Percentiles rank a stretch among this genome's conserved stretches.
These are phyloP conservation scores for Diuraphis noxia DNA, from an alignment of 1,140 invertebrate genomes.

Conservation along the genomic window DNA sequence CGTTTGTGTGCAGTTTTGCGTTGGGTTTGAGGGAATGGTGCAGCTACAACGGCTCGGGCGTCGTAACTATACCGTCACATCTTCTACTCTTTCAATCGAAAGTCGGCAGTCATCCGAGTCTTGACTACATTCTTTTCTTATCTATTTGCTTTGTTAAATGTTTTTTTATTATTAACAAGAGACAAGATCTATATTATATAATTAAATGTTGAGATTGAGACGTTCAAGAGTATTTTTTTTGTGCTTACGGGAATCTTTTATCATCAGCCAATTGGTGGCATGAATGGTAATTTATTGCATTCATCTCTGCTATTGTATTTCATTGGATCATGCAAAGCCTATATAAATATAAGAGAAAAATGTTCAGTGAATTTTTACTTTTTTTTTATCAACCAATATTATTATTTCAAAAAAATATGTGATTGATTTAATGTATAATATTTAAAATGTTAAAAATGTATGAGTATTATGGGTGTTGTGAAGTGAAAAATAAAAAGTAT, in stretches of 20 bases:
- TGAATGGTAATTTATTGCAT: neutral
- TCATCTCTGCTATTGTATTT: neutral
- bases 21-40: neutral
- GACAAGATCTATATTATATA: neutral
- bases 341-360: neutral
- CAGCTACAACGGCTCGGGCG: neutral
- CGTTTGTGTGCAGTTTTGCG: neutral
- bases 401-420: neutral
- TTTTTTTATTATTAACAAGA: neutral
- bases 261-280: neutral
- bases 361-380: neutral
- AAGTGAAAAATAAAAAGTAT: no score
- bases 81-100: neutral
- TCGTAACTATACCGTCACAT: neutral
- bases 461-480: no score
- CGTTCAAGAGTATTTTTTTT: neutral
- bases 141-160: neutral
- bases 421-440: neutral
- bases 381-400: neutral
- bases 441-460: no score
- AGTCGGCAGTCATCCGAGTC: neutral
- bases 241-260: neutral
- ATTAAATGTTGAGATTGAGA: neutral
- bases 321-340: neutral
- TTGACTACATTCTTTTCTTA: neutral